A percentile compares a stretch with the other conserved stretches of the same genome.
Conservation (phyloP, 2,113 vertebrate genomes). For the Colossoma macropomum region DNA sequence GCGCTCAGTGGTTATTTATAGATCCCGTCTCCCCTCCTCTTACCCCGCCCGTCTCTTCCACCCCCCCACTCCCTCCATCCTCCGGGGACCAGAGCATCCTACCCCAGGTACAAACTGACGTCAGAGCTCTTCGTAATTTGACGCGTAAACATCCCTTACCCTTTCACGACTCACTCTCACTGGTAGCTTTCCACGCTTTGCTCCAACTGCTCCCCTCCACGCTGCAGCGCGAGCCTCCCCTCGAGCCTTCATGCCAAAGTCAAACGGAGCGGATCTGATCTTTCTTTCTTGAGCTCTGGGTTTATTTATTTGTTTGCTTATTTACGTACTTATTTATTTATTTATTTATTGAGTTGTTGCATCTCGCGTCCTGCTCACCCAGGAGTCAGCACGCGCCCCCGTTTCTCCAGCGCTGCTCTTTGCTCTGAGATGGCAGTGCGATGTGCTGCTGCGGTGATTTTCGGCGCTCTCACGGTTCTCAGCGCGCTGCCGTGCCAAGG, state of each 20-base stretch:
- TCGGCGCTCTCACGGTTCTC: constrained; percentile 73
- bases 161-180: constrained; percentile 48
- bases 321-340: constrained; percentile 2
- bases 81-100: constrained; percentile 73
- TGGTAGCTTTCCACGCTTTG: constrained; percentile 62
- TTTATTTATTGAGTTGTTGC: background rate
- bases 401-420: constrained; percentile 58
- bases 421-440: constrained; percentile 81
- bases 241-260: background rate
- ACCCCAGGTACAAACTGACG: constrained; percentile 89
- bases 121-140: constrained; percentile 90
- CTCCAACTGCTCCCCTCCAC: constrained; percentile 54
- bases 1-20: constrained; percentile 71
- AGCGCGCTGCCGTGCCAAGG: constrained; percentile 54
- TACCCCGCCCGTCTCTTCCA: constrained; percentile 34
- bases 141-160: constrained; percentile 85
- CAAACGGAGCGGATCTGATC: background rate
- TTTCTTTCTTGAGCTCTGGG: background rate
- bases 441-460: constrained; percentile 77
- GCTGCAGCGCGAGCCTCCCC: constrained; percentile 31
- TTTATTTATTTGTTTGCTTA: too few species aligned
- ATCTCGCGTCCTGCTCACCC: constrained; percentile 24
- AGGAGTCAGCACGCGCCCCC: background rate
- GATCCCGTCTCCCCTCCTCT: constrained; percentile 49
- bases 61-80: constrained; percentile 51